phyloP scores from a whole-genome alignment of 2,888 invertebrate species.

The Tuta absoluta region DNA sequence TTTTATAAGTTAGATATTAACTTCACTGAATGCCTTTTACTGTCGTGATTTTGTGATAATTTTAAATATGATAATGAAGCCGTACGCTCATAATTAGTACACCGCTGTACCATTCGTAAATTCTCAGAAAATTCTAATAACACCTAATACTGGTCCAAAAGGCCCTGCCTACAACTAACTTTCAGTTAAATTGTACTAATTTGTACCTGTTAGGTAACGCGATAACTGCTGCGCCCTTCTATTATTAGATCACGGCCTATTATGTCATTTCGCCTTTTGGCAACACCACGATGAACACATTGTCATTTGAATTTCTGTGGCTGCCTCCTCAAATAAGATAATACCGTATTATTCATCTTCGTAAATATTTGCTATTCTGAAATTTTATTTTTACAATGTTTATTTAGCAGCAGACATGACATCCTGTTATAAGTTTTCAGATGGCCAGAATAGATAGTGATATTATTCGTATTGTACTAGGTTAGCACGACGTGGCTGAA shows the following conservation, averaged over 20 bases:
- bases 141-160: background rate
- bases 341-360: background rate
- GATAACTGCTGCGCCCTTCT: constrained; percentile 58
- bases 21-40: too few species aligned
- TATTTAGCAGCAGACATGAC: background rate
- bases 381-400: background rate
- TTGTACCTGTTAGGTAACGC: constrained; percentile 50
- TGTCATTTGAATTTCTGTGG: constrained; percentile 12
- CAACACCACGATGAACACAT: constrained; percentile 33
- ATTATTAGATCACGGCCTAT: constrained; percentile 50
- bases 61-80: too few species aligned
- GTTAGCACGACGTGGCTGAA: background rate
- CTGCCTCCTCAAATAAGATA: background rate
- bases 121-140: background rate
- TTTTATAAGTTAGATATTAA: too few species aligned
- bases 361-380: background rate
- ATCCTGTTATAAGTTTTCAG: background rate
- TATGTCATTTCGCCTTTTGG: constrained; percentile 49
- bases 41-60: too few species aligned
- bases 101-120: too few species aligned
- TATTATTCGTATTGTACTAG: too few species aligned
- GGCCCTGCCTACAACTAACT: background rate
- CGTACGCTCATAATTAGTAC: too few species aligned
- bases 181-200: constrained; percentile 22
- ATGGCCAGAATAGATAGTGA: background rate